A percentile compares a stretch with the other conserved stretches of the same genome.
Conservation (phyloP, 2,113 vertebrate genomes). For the Menura novaehollandiae region DNA sequence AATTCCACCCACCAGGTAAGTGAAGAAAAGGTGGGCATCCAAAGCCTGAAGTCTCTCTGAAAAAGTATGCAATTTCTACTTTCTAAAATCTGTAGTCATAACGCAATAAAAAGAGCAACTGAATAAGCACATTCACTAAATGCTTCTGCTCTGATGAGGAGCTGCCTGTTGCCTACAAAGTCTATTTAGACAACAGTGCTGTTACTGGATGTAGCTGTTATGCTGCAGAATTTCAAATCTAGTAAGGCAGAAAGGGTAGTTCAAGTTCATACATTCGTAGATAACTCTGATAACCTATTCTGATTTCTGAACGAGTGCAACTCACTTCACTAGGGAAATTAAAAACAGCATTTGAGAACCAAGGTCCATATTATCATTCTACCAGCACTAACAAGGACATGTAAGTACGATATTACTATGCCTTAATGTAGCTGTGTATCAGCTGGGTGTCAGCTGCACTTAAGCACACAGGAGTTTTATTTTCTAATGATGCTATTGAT, state of each 20-base stretch:
- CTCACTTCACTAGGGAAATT: neutral
- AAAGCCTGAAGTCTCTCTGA: neutral
- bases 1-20: neutral
- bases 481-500: slow-evolving; percentile 1
- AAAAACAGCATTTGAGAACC: neutral
- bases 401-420: neutral
- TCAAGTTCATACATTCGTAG: neutral
- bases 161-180: neutral
- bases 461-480: neutral
- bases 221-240: neutral
- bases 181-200: neutral
- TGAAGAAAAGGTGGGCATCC: neutral
- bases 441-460: neutral
- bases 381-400: neutral
- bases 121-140: neutral
- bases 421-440: neutral
- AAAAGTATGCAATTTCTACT: neutral
- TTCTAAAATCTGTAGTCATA: neutral
- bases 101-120: neutral
- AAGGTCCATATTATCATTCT: slow-evolving; percentile 3
- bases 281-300: neutral
- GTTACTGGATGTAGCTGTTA: neutral
- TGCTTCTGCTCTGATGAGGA: neutral
- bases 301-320: neutral
- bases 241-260: neutral